Evolutionary conservation across 1,140 invertebrate species (phyloP).

Genomic region (Sweltsa coloradensis): DNA sequence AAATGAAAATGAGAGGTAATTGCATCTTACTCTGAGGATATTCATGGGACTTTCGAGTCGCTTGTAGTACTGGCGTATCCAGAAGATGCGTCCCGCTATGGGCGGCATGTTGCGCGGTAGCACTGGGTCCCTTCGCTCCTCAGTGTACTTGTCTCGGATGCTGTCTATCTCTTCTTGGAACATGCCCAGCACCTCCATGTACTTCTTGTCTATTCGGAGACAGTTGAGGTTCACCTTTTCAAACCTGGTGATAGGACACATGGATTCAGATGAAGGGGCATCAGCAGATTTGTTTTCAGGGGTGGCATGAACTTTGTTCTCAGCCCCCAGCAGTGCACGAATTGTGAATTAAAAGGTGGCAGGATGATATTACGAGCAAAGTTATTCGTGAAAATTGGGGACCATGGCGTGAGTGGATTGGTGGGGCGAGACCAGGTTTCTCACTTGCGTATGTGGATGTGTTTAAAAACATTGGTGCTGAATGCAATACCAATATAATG

Average conservation of each 20-base stretch:
- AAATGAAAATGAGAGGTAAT: neutral
- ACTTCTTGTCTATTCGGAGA: slow-evolving; percentile 52
- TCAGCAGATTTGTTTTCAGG: too few relatives aligned
- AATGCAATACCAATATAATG: too few relatives aligned
- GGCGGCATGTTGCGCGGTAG: slow-evolving; percentile 51
- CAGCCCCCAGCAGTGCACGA: slow-evolving; percentile 31
- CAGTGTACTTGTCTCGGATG: slow-evolving; percentile 55
- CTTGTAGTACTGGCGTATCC: slow-evolving; percentile 54
- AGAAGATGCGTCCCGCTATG: slow-evolving; percentile 50
- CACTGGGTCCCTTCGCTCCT: slow-evolving; percentile 48
- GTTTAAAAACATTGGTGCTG: too few relatives aligned
- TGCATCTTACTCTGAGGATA: slow-evolving; percentile 37
- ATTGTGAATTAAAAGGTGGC: slow-evolving; percentile 7
- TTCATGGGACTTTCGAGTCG: slow-evolving; percentile 51
- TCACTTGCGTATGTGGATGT: too few relatives aligned
- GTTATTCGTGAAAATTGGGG: too few relatives aligned
- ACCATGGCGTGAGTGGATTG: too few relatives aligned
- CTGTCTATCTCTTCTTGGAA: slow-evolving; percentile 50
- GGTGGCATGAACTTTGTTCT: too few relatives aligned
- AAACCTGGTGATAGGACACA: too few relatives aligned
- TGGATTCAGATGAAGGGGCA: too few relatives aligned
- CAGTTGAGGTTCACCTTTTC: slow-evolving; percentile 51
- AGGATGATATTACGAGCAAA: neutral
- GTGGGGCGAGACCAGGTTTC: too few relatives aligned
- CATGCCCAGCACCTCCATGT: slow-evolving; percentile 48